These are phyloP conservation scores for Diadophis punctatus DNA, from an alignment of 2,113 vertebrate species.

Conservation along the genomic window DNA sequence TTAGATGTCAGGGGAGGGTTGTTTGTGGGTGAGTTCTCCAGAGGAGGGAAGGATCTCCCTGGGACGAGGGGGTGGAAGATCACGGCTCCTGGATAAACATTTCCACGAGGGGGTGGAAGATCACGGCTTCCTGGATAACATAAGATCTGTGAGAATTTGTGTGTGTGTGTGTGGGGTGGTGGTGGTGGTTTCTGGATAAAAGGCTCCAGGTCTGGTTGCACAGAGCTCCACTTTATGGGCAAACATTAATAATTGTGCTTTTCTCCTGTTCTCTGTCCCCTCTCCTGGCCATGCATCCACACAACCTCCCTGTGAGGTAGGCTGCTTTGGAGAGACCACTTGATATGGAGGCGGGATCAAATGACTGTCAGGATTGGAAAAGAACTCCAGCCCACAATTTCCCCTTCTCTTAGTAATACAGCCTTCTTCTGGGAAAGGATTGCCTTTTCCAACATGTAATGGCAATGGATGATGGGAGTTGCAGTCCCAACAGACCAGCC, in stretches of 20 bases:
- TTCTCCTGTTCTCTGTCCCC: background rate
- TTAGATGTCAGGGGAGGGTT: background rate
- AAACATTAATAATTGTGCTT: background rate
- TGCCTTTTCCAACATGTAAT: background rate
- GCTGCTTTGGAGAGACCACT: background rate
- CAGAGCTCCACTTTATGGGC: background rate
- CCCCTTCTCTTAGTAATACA: background rate
- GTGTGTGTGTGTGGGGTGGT: too few relatives aligned
- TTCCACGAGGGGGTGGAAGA: background rate
- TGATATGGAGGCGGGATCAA: background rate
- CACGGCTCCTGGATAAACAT: background rate
- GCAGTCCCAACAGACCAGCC: background rate
- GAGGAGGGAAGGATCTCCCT: background rate
- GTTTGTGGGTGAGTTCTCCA: background rate
- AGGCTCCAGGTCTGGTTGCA: background rate
- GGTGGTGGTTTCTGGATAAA: background rate
- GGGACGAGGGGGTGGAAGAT: background rate
- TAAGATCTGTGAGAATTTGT: background rate
- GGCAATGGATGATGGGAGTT: background rate
- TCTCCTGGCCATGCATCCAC: background rate
- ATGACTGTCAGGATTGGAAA: background rate
- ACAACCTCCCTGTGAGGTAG: background rate
- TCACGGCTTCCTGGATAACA: background rate
- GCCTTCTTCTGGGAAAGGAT: background rate
- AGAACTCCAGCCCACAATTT: background rate